Evolutionary conservation across 2,888 invertebrate genomes (phyloP).

Genomic region (Panopea generosa): DNA sequence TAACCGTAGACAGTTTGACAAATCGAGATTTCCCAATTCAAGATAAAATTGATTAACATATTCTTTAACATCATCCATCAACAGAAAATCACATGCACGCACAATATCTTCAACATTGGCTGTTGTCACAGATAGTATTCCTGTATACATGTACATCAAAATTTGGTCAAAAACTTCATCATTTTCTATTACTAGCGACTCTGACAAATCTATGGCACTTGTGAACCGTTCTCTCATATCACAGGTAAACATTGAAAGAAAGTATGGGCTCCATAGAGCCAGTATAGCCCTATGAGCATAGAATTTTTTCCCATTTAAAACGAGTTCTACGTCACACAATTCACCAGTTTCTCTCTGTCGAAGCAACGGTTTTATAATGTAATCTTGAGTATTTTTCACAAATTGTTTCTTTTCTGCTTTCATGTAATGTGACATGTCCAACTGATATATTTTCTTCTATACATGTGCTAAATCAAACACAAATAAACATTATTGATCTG

Average conservation of each 20-base stretch:
- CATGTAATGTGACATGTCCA: constrained; percentile 78
- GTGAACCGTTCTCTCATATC: constrained; percentile 81
- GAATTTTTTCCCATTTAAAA: constrained; percentile 75
- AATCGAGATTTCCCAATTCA: constrained; percentile 81
- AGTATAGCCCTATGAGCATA: constrained; percentile 80
- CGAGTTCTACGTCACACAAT: constrained; percentile 80
- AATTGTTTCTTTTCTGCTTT: constrained; percentile 79
- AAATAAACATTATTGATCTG: too few relatives aligned
- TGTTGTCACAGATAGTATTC: constrained; percentile 76
- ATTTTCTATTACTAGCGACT: constrained; percentile 78
- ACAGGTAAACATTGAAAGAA: constrained; percentile 83
- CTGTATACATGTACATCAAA: constrained; percentile 82
- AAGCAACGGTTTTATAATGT: constrained; percentile 77
- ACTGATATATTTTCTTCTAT: too few relatives aligned
- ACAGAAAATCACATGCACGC: constrained; percentile 81
- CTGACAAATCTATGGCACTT: constrained; percentile 78
- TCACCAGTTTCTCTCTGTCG: constrained; percentile 82
- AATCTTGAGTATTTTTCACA: constrained; percentile 76
- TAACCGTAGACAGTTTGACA: constrained; percentile 79
- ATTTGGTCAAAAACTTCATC: constrained; percentile 78
- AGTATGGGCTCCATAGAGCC: constrained; percentile 83
- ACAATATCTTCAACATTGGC: constrained; percentile 81
- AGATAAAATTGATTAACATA: constrained; percentile 82
- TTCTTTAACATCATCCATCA: constrained; percentile 82
- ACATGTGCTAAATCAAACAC: too few relatives aligned